Conservation (phyloP, 2,797 vertebrate genomes). For the Parambassis ranga region DNA sequence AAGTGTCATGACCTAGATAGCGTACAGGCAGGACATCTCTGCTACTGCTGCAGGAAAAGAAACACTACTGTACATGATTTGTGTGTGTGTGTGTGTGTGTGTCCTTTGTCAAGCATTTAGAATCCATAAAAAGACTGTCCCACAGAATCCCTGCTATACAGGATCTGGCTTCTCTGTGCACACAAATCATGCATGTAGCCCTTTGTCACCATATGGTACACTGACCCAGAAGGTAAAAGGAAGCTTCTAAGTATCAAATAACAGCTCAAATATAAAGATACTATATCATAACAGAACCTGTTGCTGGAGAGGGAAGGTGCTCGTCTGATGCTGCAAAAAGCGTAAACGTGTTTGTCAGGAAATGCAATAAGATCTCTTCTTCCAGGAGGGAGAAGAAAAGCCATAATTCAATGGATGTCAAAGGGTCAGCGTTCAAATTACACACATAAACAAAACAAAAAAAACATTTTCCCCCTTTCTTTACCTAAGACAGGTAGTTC, state of each 20-base stretch:
- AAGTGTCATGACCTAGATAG: constrained; percentile 57
- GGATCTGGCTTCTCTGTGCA: background rate
- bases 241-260: constrained; percentile 36
- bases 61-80: constrained; percentile 21
- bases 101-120: constrained; percentile 43
- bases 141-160: constrained; percentile 21
- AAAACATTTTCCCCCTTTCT: background rate
- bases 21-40: background rate
- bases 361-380: constrained; percentile 44
- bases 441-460: background rate
- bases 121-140: constrained; percentile 32
- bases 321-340: constrained; percentile 23
- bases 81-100: constrained; percentile 28
- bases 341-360: constrained; percentile 59
- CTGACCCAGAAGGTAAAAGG: constrained; percentile 59
- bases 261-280: constrained; percentile 37
- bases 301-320: constrained; percentile 13
- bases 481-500: constrained; percentile 10
- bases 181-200: constrained; percentile 44
- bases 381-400: constrained; percentile 20
- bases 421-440: constrained; percentile 44
- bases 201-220: constrained; percentile 36
- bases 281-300: constrained; percentile 30
- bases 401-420: constrained; percentile 34
- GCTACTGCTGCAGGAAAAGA: constrained; percentile 15